Evolutionary conservation across 2,113 vertebrate genomes (phyloP), one percentile per base, ranked within the genome.

Genomic region (Syngnathus typhle): DNA sequence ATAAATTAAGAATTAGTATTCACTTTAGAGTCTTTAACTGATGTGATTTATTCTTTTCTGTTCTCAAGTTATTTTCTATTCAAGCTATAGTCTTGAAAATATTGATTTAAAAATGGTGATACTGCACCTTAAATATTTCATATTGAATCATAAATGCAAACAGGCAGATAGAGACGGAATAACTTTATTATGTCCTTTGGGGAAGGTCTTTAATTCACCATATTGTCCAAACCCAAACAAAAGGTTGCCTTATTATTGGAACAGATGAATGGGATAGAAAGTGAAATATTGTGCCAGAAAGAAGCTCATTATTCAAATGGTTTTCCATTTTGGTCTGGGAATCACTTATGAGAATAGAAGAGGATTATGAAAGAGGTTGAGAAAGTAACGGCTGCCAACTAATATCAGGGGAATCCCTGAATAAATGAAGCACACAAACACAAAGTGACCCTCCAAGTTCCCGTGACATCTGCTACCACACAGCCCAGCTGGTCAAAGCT

Each of bases 391-490:
- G 74, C 67, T 82, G 79, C 69, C 79, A 82, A 64, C 60, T 71
- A 55, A 79, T 81, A 84, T 71, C 78, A 68, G 59, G 77, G 81
- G 81, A 89, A 89, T 83, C 84, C 72, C 69, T 60, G 72, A 78
- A 83, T 75, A 80, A 77, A 84, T 79, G 67, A 70, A 72, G 73
- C 65, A 44, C 69, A 73, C 64, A 75, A 41, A 62, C 67, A 72
- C 37, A 58, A n/a, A 67, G 15, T 67, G 63, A 82, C 73, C 74
- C 65, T 52, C 44, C 19, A 16, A 56, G 66, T 84, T 87, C 76
- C 82, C 83, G 81, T 62, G 69, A 83, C 81, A 84, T 85, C 69
- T 82, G 79, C 54, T 78, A 61, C 71, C 54, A 67, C 72, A 73
- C 44, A 62, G 68, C 75, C 70, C 73, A 77, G 32, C 62, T 67